phyloP scores from a whole-genome alignment of 2,113 vertebrate genomes.

The Sterrhoptilus dennistouni region DNA sequence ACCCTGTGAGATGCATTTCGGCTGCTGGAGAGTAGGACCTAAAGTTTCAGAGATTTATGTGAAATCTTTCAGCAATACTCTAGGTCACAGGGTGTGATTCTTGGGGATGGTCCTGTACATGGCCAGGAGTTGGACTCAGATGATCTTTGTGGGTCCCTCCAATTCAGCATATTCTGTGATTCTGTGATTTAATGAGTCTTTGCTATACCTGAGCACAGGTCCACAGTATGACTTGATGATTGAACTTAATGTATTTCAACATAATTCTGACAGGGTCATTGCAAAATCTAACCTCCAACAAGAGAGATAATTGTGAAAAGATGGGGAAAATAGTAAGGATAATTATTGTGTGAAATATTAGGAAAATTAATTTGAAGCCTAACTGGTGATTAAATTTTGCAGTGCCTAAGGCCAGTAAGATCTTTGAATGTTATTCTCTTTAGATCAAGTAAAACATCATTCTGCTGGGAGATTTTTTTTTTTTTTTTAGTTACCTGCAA shows the following conservation, averaged over 20 bases:
- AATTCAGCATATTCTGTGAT: not conserved
- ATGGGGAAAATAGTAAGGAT: not conserved
- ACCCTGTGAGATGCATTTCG: not conserved
- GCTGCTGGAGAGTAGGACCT: not conserved
- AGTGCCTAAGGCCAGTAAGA: not conserved
- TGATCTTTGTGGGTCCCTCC: not conserved
- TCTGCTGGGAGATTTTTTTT: not conserved
- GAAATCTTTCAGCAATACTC: not conserved
- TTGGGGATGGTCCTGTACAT: not conserved
- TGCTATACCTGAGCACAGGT: not conserved
- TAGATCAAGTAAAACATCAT: not conserved
- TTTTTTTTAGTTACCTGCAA: not conserved
- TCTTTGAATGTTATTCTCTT: not conserved
- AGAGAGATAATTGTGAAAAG: not conserved
- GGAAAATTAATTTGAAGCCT: not conserved
- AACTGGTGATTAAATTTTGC: not conserved
- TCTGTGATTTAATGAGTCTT: not conserved
- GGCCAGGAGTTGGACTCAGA: not conserved
- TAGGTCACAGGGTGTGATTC: not conserved
- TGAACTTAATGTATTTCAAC: not conserved
- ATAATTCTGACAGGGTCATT: not conserved
- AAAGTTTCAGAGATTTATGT: not conserved
- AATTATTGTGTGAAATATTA: not conserved
- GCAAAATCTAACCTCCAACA: not conserved
- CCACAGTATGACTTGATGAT: not conserved